Evolutionary conservation across 2,888 invertebrate genomes (phyloP).

Genomic region (Lamellibrachia columna): DNA sequence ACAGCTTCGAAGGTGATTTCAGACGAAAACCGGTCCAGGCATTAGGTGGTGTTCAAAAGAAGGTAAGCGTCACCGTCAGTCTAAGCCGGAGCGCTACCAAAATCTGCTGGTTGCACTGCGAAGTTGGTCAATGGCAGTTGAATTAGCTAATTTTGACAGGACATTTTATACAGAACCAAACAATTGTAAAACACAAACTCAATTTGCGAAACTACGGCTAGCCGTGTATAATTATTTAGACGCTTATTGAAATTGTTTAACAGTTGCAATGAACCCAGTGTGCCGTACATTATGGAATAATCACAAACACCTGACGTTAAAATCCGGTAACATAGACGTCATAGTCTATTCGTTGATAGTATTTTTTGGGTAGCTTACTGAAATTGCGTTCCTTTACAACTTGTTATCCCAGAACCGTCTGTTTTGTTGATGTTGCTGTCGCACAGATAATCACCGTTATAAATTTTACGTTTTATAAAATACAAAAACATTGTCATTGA

Average conservation of each 20-base stretch:
- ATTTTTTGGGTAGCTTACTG: too few relatives aligned
- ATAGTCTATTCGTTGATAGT: neutral
- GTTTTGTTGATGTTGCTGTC: neutral
- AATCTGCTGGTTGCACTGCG: neutral
- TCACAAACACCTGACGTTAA: too few relatives aligned
- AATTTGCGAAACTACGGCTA: neutral
- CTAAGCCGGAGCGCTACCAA: neutral
- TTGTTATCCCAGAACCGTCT: too few relatives aligned
- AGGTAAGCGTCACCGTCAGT: constrained; percentile 43
- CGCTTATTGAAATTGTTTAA: neutral
- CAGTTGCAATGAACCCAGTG: too few relatives aligned
- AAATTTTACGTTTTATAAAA: neutral
- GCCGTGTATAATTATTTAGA: neutral
- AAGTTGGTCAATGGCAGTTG: neutral
- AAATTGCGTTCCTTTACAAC: too few relatives aligned
- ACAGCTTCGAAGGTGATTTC: constrained; percentile 90
- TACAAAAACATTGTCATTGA: too few relatives aligned
- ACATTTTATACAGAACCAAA: constrained; percentile 2
- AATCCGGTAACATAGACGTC: neutral
- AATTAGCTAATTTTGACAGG: neutral
- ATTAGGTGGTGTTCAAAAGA: constrained; percentile 77
- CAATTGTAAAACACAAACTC: neutral
- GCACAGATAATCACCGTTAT: neutral
- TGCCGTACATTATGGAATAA: too few relatives aligned
- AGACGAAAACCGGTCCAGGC: constrained; percentile 88